A percentile compares a stretch with the other conserved stretches of the same genome.
phyloP scores from a whole-genome alignment of 2,888 invertebrate species.

The Spilosoma lubricipeda region DNA sequence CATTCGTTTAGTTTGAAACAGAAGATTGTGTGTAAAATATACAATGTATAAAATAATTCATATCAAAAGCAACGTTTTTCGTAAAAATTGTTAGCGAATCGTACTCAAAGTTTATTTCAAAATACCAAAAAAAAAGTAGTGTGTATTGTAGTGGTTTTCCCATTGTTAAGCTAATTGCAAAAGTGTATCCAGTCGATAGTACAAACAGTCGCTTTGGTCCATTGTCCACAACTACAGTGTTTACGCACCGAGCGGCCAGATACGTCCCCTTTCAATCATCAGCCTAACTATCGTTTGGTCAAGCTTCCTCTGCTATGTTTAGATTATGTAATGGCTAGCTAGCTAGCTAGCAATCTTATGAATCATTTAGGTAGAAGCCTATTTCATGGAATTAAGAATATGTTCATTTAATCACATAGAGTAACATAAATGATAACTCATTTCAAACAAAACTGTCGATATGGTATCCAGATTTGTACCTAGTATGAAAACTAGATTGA shows the following conservation, averaged over 20 bases:
- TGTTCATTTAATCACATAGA: background rate
- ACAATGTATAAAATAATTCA: too few species aligned
- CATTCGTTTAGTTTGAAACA: too few species aligned
- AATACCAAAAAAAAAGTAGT: slow-evolving; percentile 12
- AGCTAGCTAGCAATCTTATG: slow-evolving; percentile 37
- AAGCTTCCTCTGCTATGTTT: slow-evolving; percentile 57
- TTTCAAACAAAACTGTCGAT: too few species aligned
- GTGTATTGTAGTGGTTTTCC: slow-evolving; percentile 42
- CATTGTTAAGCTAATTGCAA: slow-evolving; percentile 71
- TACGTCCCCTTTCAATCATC: slow-evolving; percentile 75
- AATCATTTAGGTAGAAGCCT: slow-evolving; percentile 3
- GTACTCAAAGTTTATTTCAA: slow-evolving; percentile 1
- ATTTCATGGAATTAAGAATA: background rate
- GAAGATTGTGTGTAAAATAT: too few species aligned
- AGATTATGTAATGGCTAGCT: slow-evolving; percentile 59
- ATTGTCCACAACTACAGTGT: slow-evolving; percentile 74
- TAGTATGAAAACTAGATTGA: too few species aligned
- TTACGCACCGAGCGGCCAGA: slow-evolving; percentile 61
- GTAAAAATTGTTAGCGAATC: too few species aligned
- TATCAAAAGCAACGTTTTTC: too few species aligned
- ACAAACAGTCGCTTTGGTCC: slow-evolving; percentile 71
- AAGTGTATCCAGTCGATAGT: slow-evolving; percentile 66
- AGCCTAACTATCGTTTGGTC: slow-evolving; percentile 64
- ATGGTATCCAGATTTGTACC: too few species aligned
- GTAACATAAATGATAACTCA: too few species aligned